phyloP scores from a whole-genome alignment of 2,888 invertebrate species.

The Sceliomorpha sp. region DNA sequence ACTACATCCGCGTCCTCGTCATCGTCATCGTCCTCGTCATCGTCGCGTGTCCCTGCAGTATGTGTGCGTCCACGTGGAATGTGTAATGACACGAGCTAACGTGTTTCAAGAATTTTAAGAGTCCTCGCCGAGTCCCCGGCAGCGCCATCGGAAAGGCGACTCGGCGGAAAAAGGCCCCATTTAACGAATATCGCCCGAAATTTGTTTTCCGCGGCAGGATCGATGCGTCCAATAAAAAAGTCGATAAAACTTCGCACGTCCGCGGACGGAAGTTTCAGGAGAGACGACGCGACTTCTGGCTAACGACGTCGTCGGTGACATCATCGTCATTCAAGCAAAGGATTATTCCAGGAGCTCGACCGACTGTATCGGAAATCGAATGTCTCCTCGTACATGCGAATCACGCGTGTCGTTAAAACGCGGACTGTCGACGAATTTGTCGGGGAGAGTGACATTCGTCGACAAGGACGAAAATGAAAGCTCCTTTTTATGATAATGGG shows the following conservation, averaged over 20 bases:
- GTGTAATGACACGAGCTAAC: slow-evolving; percentile 19
- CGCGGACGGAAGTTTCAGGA: slow-evolving; percentile 15
- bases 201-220: too few relatives aligned
- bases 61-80: slow-evolving; percentile 27
- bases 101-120: slow-evolving; percentile 23
- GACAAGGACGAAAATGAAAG: not conserved
- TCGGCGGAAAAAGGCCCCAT: too few relatives aligned
- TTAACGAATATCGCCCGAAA: too few relatives aligned
- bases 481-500: not conserved
- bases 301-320: slow-evolving; percentile 25
- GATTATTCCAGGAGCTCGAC: slow-evolving; percentile 25
- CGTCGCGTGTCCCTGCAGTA: slow-evolving; percentile 39
- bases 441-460: slow-evolving; percentile 15
- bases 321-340: slow-evolving; percentile 20
- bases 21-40: slow-evolving; percentile 37
- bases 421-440: slow-evolving; percentile 12
- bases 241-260: slow-evolving; percentile 14
- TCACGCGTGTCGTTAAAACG: slow-evolving; percentile 34
- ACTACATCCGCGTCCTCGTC: slow-evolving; percentile 31
- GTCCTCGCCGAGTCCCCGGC: not conserved
- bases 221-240: too few relatives aligned
- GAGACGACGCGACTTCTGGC: slow-evolving; percentile 11
- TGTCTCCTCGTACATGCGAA: slow-evolving; percentile 19
- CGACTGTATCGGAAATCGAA: slow-evolving; percentile 28
- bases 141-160: too few relatives aligned